A percentile compares a stretch with the other conserved stretches of the same genome.
Conservation (phyloP, 2,797 vertebrate species). For the Anniella stebbinsi region DNA sequence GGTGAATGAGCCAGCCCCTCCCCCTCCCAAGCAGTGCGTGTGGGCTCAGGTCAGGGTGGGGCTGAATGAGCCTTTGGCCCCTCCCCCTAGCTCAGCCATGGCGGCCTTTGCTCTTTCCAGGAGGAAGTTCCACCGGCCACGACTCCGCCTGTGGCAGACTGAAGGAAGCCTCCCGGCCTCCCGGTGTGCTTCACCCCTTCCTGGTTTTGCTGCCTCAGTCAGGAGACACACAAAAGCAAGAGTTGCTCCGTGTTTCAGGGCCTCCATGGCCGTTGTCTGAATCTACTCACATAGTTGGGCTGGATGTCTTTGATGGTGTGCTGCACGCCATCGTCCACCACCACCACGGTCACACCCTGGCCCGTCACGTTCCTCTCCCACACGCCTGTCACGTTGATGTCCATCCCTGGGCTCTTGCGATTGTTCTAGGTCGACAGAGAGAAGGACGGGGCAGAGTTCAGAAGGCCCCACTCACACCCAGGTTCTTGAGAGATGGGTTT, state of each 20-base stretch:
- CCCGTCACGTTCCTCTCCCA: conserved; percentile 96
- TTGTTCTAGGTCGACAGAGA: conserved; percentile 84
- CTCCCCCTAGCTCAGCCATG: too few relatives aligned
- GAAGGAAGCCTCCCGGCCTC: background rate
- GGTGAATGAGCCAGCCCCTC: too few relatives aligned
- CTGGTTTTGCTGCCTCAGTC: too few relatives aligned
- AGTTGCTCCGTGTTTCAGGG: too few relatives aligned
- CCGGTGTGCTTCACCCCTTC: background rate
- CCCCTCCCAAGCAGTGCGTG: too few relatives aligned
- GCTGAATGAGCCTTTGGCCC: too few relatives aligned
- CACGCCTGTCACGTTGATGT: conserved; percentile 96
- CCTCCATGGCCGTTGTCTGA: background rate
- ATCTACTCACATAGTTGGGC: conserved; percentile 91
- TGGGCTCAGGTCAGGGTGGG: too few relatives aligned
- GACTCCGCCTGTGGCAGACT: background rate
- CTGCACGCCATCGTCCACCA: conserved; percentile 95
- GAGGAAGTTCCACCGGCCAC: too few relatives aligned
- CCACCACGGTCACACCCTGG: conserved; percentile 92
- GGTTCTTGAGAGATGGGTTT: too few relatives aligned
- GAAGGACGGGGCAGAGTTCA: background rate
- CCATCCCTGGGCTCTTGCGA: conserved; percentile 85
- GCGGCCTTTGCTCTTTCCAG: background rate
- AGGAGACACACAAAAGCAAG: background rate
- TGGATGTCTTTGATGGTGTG: conserved; percentile 93
- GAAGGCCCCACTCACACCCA: background rate